These are phyloP conservation scores for Lithobates sylvaticus DNA, from an alignment of 2,797 vertebrate species.

Conservation along the genomic window DNA sequence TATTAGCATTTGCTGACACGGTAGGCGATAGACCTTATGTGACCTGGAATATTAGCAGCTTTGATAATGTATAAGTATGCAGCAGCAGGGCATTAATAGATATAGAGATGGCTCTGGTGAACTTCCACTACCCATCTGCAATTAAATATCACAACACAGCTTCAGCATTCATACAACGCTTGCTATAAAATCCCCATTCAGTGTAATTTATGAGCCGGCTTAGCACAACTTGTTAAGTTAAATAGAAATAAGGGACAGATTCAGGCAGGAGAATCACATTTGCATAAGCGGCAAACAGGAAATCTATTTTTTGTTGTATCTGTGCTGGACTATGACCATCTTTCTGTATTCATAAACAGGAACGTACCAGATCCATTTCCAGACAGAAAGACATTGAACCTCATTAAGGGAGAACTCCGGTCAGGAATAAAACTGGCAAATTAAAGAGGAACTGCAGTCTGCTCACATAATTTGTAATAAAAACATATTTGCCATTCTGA, in stretches of 20 bases:
- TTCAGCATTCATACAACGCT: not conserved
- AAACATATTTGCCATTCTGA: too few species aligned
- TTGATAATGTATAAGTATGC: not conserved
- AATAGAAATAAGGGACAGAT: slow-evolving; percentile 50
- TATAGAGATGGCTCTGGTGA: not conserved
- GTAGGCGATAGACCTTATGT: not conserved
- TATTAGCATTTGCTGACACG: not conserved
- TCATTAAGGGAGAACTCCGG: too few species aligned
- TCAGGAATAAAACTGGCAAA: too few species aligned
- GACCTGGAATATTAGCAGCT: slow-evolving; percentile 7
- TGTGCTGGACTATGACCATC: not conserved
- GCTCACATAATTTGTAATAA: too few species aligned
- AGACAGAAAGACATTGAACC: too few species aligned
- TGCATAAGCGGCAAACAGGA: slow-evolving; percentile 41
- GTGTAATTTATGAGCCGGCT: slow-evolving; percentile 42
- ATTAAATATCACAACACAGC: slow-evolving; percentile 23
- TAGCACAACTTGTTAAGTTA: slow-evolving; percentile 32
- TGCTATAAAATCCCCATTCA: slow-evolving; percentile 27
- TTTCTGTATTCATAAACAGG: not conserved
- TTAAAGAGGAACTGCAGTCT: too few species aligned
- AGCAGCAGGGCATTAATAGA: not conserved
- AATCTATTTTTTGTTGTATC: slow-evolving; percentile 31
- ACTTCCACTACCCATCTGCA: slow-evolving; percentile 4
- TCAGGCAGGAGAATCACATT: slow-evolving; percentile 35
- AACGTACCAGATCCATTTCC: not conserved